Evolutionary conservation across 2,888 invertebrate genomes (phyloP).

Genomic region (Agrotis clavis): DNA sequence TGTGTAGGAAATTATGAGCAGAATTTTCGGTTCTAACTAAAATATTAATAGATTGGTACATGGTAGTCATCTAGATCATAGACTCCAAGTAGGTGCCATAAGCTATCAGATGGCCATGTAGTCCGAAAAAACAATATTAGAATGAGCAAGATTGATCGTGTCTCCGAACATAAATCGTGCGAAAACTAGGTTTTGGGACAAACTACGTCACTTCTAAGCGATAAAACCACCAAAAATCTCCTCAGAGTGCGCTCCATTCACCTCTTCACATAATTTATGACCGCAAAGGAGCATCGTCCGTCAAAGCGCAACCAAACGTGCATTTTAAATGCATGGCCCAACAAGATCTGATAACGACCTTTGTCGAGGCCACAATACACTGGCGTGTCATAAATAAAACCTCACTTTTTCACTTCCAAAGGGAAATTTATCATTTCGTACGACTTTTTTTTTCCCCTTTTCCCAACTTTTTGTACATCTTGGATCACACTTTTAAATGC

Average conservation of each 20-base stretch:
- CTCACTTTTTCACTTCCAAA: slow-evolving; percentile 87
- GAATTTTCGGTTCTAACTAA: background rate
- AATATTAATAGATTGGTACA: too few species aligned
- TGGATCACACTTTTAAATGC: slow-evolving; percentile 89
- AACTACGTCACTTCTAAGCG: slow-evolving; percentile 16
- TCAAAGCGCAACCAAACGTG: slow-evolving; percentile 77
- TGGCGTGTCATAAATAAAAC: slow-evolving; percentile 87
- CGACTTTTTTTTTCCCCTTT: slow-evolving; percentile 83
- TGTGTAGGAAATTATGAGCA: background rate
- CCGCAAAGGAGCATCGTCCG: slow-evolving; percentile 70
- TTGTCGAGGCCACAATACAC: slow-evolving; percentile 80
- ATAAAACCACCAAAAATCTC: slow-evolving; percentile 66
- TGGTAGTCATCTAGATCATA: background rate
- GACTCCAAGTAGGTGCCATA: too few species aligned
- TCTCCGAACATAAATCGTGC: slow-evolving; percentile 7
- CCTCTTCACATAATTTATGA: slow-evolving; percentile 51
- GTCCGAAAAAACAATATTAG: background rate
- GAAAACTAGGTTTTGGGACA: slow-evolving; percentile 23
- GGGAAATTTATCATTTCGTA: slow-evolving; percentile 89
- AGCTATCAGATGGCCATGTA: too few species aligned
- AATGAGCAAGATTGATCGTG: slow-evolving; percentile 1
- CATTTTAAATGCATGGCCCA: slow-evolving; percentile 81
- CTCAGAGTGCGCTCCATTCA: slow-evolving; percentile 71
- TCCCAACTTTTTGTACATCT: slow-evolving; percentile 87
- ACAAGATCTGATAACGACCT: slow-evolving; percentile 85